Base-by-base conservation (phyloP, 2,888 invertebrate genomes). In the Phortica okadai region DNA sequence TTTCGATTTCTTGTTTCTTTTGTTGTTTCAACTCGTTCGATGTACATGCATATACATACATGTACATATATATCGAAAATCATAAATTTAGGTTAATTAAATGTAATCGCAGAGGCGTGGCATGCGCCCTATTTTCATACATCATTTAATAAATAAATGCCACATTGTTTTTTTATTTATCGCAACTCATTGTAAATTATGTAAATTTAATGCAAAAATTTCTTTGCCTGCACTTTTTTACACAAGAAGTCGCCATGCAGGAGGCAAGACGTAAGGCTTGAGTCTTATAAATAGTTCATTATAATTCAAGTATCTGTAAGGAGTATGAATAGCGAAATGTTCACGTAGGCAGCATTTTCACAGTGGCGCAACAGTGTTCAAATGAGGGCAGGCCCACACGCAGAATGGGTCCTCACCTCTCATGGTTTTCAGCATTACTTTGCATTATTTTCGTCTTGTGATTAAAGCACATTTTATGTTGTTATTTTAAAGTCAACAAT, bases 61-160 rank as follows among this genome's bases (percentile, higher is more conserved):
- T n/a, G n/a, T n/a, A n/a, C n/a, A n/a, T n/a, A n/a, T 41, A 16
- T 45, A 69, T 69, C 45, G 69, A 69, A 45, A 69, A 69, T 69
- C 69, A 69, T 45, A 69, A 69, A 69, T 69, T 69, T 45, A 69
- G 69, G 69, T 69, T 69, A 69, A 69, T 69, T 69, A 69, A 69
- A 69, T 45, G 69, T 41, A 45, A 45, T 45, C 62, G 62, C n/a
- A 44, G 25, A 67, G 80, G 77, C 83, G 85, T 82, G 87, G 69
- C 86, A 81, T 79, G 33, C 33, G 25, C 80, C 79, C 50, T 33
- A 33, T 33, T 33, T 33, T 33, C 33, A 33, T 33, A 33, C 33
- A 33, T 4, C 0, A 33, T 33, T 33, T 33, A 5, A 4, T 33
- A 4, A 33, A 33, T 33, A 33, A 33, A n/a, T 56, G 56, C 25